These are phyloP conservation scores for Hippocampus abdominalis DNA, from an alignment of 2,113 vertebrate species.

Conservation along the genomic window DNA sequence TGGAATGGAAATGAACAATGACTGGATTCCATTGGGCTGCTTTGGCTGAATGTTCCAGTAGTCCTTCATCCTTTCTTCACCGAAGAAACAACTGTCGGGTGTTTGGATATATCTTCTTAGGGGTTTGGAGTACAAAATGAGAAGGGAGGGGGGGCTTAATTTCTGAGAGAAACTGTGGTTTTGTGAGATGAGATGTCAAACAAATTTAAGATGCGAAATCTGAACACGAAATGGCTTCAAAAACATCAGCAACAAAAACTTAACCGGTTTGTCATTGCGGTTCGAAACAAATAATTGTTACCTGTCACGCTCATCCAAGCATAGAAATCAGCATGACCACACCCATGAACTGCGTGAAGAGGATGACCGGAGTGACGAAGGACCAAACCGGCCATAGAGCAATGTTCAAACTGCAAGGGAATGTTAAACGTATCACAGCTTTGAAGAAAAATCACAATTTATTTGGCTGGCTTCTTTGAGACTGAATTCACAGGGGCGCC, in stretches of 20 bases:
- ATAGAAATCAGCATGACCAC: conserved; percentile 91
- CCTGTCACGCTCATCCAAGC: conserved; percentile 78
- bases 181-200: neutral
- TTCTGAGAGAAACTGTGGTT: neutral
- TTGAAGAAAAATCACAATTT: neutral
- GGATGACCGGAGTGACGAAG: conserved; percentile 86
- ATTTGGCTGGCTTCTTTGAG: neutral
- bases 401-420: conserved; percentile 82
- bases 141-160: neutral
- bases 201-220: neutral
- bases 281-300: conserved; percentile 47
- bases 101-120: neutral
- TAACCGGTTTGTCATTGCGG: neutral
- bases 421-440: neutral
- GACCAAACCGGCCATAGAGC: conserved; percentile 93
- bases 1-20: neutral
- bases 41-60: neutral
- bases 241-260: neutral
- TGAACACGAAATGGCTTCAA: too few relatives aligned
- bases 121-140: neutral
- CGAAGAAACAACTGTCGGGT: neutral
- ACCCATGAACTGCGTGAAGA: conserved; percentile 97
- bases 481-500: neutral
- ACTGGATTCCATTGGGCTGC: neutral
- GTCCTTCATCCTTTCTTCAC: neutral